Percentiles rank a stretch among this genome's conserved stretches.
Evolutionary conservation across 1,140 invertebrate species (phyloP).

Genomic region (Penaeus indicus): DNA sequence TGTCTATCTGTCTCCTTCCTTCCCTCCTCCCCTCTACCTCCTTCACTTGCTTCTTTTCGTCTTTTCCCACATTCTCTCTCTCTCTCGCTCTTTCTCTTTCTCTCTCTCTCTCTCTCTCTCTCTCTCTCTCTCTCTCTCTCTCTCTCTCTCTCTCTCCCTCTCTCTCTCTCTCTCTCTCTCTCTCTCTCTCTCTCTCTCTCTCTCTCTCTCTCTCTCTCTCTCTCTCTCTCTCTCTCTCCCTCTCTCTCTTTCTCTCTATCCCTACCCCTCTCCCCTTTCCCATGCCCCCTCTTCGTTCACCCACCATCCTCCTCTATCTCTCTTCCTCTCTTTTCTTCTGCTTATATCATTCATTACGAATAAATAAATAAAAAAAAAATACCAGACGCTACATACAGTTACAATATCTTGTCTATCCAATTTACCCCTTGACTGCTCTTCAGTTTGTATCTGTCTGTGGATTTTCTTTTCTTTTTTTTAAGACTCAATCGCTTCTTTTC

Average conservation of each 20-base stretch:
- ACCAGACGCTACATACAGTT: too few species aligned
- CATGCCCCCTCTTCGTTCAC: not conserved
- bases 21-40: slow-evolving; percentile 12
- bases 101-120: not conserved
- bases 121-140: not conserved
- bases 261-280: too few species aligned
- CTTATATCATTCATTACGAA: too few species aligned
- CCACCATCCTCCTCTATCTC: too few species aligned
- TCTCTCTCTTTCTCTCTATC: not conserved
- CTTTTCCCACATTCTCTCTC: not conserved
- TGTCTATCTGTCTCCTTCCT: not conserved
- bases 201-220: not conserved
- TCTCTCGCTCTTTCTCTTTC: not conserved
- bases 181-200: not conserved
- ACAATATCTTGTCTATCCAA: too few species aligned
- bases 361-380: too few species aligned
- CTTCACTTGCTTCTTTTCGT: not conserved
- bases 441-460: too few species aligned
- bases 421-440: too few species aligned
- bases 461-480: too few species aligned
- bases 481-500: too few species aligned
- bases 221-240: not conserved
- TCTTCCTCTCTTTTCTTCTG: too few species aligned
- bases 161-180: slow-evolving; percentile 9
- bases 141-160: not conserved